Conservation (phyloP, 2,113 vertebrate species). For the Polypterus senegalus region DNA sequence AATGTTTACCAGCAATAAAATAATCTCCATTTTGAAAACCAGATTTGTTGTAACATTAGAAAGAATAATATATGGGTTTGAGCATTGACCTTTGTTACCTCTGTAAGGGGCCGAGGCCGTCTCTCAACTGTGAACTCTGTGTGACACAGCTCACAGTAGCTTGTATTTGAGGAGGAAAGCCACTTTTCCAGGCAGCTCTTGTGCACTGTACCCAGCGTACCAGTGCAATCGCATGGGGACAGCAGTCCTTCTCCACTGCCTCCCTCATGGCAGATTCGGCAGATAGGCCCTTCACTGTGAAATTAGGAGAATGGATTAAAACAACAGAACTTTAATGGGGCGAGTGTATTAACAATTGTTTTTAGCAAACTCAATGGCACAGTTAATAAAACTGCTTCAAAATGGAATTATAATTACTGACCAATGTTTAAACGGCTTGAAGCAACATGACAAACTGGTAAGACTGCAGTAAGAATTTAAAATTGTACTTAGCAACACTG, state of each 20-base stretch:
- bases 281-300: slow-evolving; percentile 81
- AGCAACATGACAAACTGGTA: no score
- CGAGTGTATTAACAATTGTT: no score
- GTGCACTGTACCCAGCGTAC: slow-evolving; percentile 85
- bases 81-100: slow-evolving; percentile 57
- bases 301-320: not conserved
- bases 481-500: no score
- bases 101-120: slow-evolving; percentile 71
- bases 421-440: no score
- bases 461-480: no score
- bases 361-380: no score
- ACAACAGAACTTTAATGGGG: not conserved
- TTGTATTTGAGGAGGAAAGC: slow-evolving; percentile 94
- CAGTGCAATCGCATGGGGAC: slow-evolving; percentile 84
- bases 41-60: no score
- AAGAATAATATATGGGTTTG: not conserved
- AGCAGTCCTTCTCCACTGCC: slow-evolving; percentile 67
- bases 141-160: slow-evolving; percentile 95
- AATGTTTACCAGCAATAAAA: no score
- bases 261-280: slow-evolving; percentile 91
- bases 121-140: slow-evolving; percentile 86
- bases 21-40: no score
- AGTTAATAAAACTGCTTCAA: no score
- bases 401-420: no score
- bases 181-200: slow-evolving; percentile 91